These are phyloP conservation scores for Argopecten irradians DNA, from an alignment of 1,140 invertebrate genomes.

Conservation along the genomic window DNA sequence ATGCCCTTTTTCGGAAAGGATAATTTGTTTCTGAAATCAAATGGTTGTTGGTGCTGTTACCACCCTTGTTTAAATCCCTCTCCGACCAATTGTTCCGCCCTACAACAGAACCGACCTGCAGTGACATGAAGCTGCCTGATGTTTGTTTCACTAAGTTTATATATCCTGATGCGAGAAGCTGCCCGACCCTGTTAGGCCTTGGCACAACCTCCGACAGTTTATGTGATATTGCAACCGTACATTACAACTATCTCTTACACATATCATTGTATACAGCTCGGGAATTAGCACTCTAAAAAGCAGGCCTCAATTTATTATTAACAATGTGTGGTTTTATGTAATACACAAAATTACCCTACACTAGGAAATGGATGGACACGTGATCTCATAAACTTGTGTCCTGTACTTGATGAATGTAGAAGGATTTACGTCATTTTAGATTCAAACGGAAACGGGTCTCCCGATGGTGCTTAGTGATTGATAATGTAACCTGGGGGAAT, in stretches of 20 bases:
- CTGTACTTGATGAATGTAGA: not conserved
- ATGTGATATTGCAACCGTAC: not conserved
- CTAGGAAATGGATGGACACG: not conserved
- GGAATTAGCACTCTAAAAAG: conserved; percentile 3
- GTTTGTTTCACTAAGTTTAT: not conserved
- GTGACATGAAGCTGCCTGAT: not conserved
- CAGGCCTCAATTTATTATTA: conserved; percentile 17
- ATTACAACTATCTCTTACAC: not conserved
- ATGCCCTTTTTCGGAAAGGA: no score
- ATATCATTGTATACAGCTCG: not conserved
- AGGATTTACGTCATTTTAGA: not conserved
- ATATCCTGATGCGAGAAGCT: not conserved
- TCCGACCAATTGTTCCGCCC: not conserved
- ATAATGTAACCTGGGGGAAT: not conserved
- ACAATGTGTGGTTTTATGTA: not conserved
- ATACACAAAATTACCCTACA: not conserved
- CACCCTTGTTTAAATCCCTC: not conserved
- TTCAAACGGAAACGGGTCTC: not conserved
- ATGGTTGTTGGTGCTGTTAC: not conserved
- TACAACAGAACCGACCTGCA: not conserved
- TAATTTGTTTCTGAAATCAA: no score
- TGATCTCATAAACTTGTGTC: not conserved
- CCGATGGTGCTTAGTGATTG: not conserved
- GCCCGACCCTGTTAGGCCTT: conserved; percentile 2
- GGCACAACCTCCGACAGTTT: not conserved